A percentile compares a stretch with the other conserved stretches of the same genome.
Conservation (phyloP, 2,797 vertebrate species). For the Melanotaenia parkinsoni region DNA sequence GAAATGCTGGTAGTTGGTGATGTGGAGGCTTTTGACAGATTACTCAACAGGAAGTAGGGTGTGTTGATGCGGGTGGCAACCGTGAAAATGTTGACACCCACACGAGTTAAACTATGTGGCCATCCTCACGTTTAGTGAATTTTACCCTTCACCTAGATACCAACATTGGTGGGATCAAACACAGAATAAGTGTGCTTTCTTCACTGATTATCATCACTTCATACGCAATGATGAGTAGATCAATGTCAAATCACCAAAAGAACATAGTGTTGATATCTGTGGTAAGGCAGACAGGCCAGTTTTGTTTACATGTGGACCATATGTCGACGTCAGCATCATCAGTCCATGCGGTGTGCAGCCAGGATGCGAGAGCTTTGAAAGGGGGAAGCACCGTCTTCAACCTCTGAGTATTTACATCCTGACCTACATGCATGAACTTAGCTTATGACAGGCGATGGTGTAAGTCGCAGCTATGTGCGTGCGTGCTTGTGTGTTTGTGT, state of each 20-base stretch:
- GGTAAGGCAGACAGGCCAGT: constrained; percentile 52
- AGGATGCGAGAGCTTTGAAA: constrained; percentile 69
- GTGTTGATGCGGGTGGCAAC: constrained; percentile 51
- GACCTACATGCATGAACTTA: constrained; percentile 68
- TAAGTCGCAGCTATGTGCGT: constrained; percentile 39
- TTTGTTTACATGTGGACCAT: constrained; percentile 72
- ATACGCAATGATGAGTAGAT: not conserved
- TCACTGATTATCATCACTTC: not conserved
- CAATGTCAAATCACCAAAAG: constrained; percentile 26
- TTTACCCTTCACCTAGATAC: constrained; percentile 57
- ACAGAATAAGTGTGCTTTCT: not conserved
- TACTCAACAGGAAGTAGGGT: constrained; percentile 72
- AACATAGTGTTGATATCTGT: constrained; percentile 53
- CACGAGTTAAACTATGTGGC: constrained; percentile 46
- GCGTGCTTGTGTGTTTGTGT: constrained; percentile 4
- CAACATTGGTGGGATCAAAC: not conserved
- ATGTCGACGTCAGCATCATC: constrained; percentile 43
- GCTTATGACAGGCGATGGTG: constrained; percentile 35
- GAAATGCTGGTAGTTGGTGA: not conserved
- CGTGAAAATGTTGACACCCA: constrained; percentile 56
- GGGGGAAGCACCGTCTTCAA: constrained; percentile 74
- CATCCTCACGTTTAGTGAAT: constrained; percentile 55
- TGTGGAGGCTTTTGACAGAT: constrained; percentile 43
- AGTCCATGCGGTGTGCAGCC: constrained; percentile 22
- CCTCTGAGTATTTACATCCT: constrained; percentile 53